Evolutionary conservation across 1,140 invertebrate species (phyloP).

Genomic region (Pteromalus puparum): DNA sequence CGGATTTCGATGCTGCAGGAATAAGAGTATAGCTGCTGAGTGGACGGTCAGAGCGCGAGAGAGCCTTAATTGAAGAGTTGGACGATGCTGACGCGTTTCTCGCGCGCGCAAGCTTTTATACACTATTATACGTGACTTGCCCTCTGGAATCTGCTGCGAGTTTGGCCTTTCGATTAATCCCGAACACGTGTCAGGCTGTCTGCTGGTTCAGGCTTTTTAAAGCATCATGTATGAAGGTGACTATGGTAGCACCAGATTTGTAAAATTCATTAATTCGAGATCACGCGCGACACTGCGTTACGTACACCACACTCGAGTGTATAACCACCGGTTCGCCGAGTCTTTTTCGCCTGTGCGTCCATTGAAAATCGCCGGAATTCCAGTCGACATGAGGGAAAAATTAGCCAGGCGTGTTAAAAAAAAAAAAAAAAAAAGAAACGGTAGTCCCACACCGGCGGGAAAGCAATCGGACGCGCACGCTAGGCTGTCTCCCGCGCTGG

Average conservation of each 20-base stretch:
- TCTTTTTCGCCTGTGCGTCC: background rate
- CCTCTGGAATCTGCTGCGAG: background rate
- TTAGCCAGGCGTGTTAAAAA: slow-evolving; percentile 10
- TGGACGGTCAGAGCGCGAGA: background rate
- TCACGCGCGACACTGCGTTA: too few relatives aligned
- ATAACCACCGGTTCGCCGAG: background rate
- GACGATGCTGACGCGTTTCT: background rate
- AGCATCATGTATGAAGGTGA: too few relatives aligned
- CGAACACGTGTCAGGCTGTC: too few relatives aligned
- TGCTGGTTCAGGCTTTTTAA: too few relatives aligned
- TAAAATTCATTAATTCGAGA: too few relatives aligned
- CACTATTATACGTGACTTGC: background rate
- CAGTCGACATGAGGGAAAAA: background rate
- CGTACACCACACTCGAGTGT: too few relatives aligned
- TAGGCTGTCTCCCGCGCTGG: background rate
- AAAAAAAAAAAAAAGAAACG: background rate
- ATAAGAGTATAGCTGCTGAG: background rate
- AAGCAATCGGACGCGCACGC: background rate
- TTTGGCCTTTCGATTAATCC: too few relatives aligned
- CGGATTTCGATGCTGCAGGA: background rate
- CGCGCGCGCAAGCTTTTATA: too few relatives aligned
- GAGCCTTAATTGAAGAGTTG: too few relatives aligned
- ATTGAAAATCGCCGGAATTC: background rate
- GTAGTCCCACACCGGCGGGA: background rate
- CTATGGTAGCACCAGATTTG: too few relatives aligned